Percentiles rank a stretch among this genome's conserved stretches.
Conservation (phyloP, 23 tunicate species). For the Ciona savignyi region DNA sequence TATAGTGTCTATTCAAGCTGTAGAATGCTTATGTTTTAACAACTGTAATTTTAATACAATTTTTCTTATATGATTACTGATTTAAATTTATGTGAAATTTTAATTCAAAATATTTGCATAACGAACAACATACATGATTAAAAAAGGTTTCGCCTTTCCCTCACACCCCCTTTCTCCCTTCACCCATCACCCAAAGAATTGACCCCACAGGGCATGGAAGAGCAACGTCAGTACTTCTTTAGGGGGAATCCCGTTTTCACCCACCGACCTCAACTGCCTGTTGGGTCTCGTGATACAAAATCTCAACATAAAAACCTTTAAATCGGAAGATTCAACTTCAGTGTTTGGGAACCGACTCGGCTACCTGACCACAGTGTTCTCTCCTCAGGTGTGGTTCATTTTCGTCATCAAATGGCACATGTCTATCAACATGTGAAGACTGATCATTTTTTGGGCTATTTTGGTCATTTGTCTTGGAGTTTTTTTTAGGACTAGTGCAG, state of each 20-base stretch:
- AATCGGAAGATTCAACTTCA: conserved; percentile 2
- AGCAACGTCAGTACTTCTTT: conserved; percentile 28
- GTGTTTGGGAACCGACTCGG: not conserved
- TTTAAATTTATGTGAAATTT: too few species aligned
- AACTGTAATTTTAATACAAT: too few species aligned
- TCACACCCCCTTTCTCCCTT: too few species aligned
- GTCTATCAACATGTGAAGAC: too few species aligned
- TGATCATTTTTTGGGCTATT: too few species aligned
- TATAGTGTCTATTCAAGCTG: too few species aligned
- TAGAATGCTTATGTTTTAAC: too few species aligned
- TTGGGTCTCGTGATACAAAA: conserved; percentile 38
- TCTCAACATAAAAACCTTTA: conserved; percentile 21
- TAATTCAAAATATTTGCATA: not conserved
- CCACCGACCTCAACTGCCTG: conserved; percentile 37
- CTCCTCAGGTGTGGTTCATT: conserved; percentile 71
- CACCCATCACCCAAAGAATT: too few species aligned
- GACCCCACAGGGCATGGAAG: conserved; percentile 54
- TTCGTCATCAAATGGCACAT: too few species aligned
- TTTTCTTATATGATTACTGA: not conserved
- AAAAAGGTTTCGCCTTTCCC: not conserved
- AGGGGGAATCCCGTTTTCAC: conserved; percentile 23
- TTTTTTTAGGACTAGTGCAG: too few species aligned
- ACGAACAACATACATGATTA: not conserved
- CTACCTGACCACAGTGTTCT: conserved; percentile 42
- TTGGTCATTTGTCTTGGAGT: too few species aligned